These are phyloP conservation scores for Cephus rjabovi DNA, from an alignment of 2,888 invertebrate genomes.

Conservation along the genomic window DNA sequence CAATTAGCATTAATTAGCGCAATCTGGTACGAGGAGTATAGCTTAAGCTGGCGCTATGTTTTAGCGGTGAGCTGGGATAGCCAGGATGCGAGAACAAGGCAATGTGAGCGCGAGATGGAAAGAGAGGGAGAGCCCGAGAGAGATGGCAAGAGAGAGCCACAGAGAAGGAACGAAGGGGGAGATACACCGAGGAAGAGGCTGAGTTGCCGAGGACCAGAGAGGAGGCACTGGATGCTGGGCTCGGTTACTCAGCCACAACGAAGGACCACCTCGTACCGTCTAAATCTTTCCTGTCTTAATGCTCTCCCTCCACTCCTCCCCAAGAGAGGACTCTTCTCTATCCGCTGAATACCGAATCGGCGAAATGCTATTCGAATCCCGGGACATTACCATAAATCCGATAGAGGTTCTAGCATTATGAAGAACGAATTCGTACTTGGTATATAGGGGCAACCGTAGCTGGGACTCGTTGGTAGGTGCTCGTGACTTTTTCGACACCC, in stretches of 20 bases:
- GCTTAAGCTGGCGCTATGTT: conserved; percentile 38
- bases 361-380: conserved; percentile 30
- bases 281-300: conserved; percentile 30
- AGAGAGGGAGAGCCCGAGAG: background rate
- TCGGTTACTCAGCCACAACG: background rate
- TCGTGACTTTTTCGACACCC: background rate
- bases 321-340: conserved; percentile 24
- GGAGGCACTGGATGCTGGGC: background rate
- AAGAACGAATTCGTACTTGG: conserved; percentile 35
- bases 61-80: conserved; percentile 36
- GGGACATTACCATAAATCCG: conserved; percentile 49
- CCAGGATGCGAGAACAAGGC: conserved; percentile 4
- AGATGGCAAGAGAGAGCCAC: background rate
- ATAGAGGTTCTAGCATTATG: conserved; percentile 40
- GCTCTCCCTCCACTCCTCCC: conserved; percentile 13
- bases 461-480: background rate
- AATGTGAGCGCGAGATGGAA: background rate
- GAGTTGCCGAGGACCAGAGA: conserved; percentile 3
- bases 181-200: background rate
- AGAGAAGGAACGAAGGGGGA: background rate
- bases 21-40: conserved; percentile 49
- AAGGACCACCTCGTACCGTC: conserved; percentile 1
- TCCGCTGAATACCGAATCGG: conserved; percentile 32
- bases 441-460: background rate
- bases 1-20: conserved; percentile 64